Evolutionary conservation across 2,113 vertebrate genomes (phyloP).

Genomic region (Vimba vimba): DNA sequence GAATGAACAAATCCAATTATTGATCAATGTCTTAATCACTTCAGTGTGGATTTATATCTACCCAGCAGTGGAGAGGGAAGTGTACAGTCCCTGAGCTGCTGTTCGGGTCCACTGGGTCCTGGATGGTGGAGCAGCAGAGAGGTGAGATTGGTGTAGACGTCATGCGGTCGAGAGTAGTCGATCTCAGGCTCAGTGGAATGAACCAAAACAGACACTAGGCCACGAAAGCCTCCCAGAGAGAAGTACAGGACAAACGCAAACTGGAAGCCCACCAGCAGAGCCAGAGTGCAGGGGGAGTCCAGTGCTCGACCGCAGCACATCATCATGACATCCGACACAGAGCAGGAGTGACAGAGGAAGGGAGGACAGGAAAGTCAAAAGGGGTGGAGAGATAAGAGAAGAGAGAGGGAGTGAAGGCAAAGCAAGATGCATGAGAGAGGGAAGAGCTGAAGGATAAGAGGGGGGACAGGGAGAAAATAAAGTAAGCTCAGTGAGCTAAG

Average conservation of each 20-base stretch:
- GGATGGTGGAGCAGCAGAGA: slow-evolving; percentile 71
- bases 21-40: slow-evolving; percentile 1
- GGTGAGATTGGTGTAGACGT: slow-evolving; percentile 94
- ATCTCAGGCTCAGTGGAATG: slow-evolving; percentile 81
- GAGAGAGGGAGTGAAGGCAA: slow-evolving; percentile 26
- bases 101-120: slow-evolving; percentile 66
- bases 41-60: slow-evolving; percentile 64
- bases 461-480: slow-evolving; percentile 42
- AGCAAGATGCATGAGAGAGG: slow-evolving; percentile 17
- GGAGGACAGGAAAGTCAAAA: slow-evolving; percentile 7
- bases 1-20: not conserved
- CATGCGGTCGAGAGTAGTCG: slow-evolving; percentile 89
- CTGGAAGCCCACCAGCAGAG: slow-evolving; percentile 91
- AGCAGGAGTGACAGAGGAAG: slow-evolving; percentile 1
- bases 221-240: slow-evolving; percentile 90
- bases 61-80: slow-evolving; percentile 86
- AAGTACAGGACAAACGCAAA: slow-evolving; percentile 95
- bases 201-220: slow-evolving; percentile 86
- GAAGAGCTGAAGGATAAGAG: slow-evolving; percentile 41
- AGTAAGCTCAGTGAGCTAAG: slow-evolving; percentile 52
- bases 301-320: slow-evolving; percentile 75
- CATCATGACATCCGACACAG: slow-evolving; percentile 59
- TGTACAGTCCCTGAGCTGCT: slow-evolving; percentile 80
- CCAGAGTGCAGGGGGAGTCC: slow-evolving; percentile 87
- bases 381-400: slow-evolving; percentile 22